A percentile compares a stretch with the other conserved stretches of the same genome.
Conservation (phyloP, 2,797 vertebrate species). For the Hypotaenidia philippensis region DNA sequence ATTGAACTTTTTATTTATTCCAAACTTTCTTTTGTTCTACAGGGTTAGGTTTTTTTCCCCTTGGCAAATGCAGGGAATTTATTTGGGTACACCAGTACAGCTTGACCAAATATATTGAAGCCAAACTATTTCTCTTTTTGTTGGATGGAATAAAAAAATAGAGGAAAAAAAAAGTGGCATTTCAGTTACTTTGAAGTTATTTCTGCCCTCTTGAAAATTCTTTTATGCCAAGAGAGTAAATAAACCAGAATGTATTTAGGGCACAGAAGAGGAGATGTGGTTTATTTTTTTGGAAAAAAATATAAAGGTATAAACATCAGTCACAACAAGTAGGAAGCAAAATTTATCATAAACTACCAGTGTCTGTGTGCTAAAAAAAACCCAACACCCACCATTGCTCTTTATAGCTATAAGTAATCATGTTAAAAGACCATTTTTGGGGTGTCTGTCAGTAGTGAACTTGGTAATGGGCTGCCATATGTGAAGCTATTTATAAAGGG, state of each 20-base stretch:
- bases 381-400: neutral
- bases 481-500: neutral
- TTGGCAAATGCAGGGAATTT: slow-evolving; percentile 31
- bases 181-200: neutral
- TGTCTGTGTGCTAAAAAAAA: neutral
- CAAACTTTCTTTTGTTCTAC: slow-evolving; percentile 27
- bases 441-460: neutral
- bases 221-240: neutral
- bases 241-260: neutral
- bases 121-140: slow-evolving; percentile 18
- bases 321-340: neutral
- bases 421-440: neutral
- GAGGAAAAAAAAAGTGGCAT: neutral
- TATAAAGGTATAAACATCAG: neutral
- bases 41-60: neutral
- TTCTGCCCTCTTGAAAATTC: neutral
- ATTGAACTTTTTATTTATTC: slow-evolving; percentile 40
- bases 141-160: neutral
- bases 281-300: neutral
- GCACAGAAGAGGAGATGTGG: neutral
- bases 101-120: slow-evolving; percentile 30
- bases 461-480: neutral
- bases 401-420: neutral
- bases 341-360: neutral
- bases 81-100: slow-evolving; percentile 20